Percentiles rank a stretch among this genome's conserved stretches.
These are phyloP conservation scores for Idris sp. DNA, from an alignment of 1,140 invertebrate genomes.

Conservation along the genomic window DNA sequence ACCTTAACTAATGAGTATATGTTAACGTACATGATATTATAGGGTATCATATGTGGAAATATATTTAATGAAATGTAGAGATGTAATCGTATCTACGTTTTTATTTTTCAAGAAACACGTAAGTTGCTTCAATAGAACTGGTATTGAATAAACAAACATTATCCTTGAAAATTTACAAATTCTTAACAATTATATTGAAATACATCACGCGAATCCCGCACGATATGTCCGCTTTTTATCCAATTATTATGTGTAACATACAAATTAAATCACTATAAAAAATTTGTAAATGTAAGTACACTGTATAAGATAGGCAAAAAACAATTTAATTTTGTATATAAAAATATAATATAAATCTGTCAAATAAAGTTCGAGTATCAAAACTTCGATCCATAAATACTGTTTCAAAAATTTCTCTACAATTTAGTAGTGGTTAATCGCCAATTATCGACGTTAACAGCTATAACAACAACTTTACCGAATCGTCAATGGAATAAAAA, in stretches of 20 bases:
- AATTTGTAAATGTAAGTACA: conserved; percentile 20
- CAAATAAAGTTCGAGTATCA: conserved; percentile 21
- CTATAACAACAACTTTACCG: conserved; percentile 17
- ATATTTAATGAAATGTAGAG: conserved; percentile 27
- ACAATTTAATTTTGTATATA: conserved; percentile 20
- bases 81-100: not conserved
- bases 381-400: conserved; percentile 21
- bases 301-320: conserved; percentile 16
- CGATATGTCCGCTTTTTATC: conserved; percentile 14
- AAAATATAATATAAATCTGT: conserved; percentile 34
- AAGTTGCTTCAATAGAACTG: too few relatives aligned
- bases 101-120: too few relatives aligned
- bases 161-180: not conserved
- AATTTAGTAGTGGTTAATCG: conserved; percentile 33
- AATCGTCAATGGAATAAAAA: conserved; percentile 8
- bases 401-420: conserved; percentile 23
- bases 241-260: conserved; percentile 11
- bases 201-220: conserved; percentile 4
- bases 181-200: conserved; percentile 15
- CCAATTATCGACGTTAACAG: conserved; percentile 6
- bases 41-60: conserved; percentile 35
- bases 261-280: conserved; percentile 7
- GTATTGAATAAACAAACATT: not conserved
- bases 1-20: conserved; percentile 53
- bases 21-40: conserved; percentile 35